Base-by-base conservation (phyloP, 2,888 invertebrate species). In the Hypomecis punctinalis region DNA sequence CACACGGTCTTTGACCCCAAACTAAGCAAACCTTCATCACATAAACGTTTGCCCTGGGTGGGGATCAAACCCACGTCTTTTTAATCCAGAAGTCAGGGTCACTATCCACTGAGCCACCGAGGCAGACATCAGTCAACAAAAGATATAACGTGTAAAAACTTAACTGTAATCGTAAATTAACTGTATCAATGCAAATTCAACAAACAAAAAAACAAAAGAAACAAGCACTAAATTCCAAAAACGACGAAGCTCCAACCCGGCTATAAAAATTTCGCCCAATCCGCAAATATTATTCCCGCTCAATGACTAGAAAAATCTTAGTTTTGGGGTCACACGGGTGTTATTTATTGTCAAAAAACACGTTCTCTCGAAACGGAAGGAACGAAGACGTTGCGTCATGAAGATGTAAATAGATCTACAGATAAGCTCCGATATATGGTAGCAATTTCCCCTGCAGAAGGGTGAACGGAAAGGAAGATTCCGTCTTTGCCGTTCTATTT, bases 381-480 rank as follows among this genome's bases (percentile, higher is more conserved):
- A 82, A 81, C 74, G 75, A 75, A 75, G 64, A 76, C 76, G 71
- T 81, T 71, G 79, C 76, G 79, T 79, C 84, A 79, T 77, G 75
- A 59, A 82, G 81, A 88, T 85, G 88, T 88, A 87, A 87, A 89
- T 85, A 87, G 87, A 89, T 89, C 81, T 79, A 65, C 58, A 87
- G 90, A 91, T 90, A 90, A 90, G 85, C 80, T 78, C 79, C 88
- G 78, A 90, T 89, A 86, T 90, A 90, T 88, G 85, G 87, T 76
- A 76, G 85, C 90, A 88, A 91, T 91, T 90, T 89, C 89, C 89
- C 83, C 74, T 70, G 71, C 75, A 74, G 77, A 85, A 85, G 87
- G 86, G 85, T 80, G 85, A 88, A 84, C 84, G 86, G 86, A 83
- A 85, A 84, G 77, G 76, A 77, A 80, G 81, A 83, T 78, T 79